Evolutionary conservation across 2,888 invertebrate species (phyloP).

Genomic region (Tenthredo mesomela): DNA sequence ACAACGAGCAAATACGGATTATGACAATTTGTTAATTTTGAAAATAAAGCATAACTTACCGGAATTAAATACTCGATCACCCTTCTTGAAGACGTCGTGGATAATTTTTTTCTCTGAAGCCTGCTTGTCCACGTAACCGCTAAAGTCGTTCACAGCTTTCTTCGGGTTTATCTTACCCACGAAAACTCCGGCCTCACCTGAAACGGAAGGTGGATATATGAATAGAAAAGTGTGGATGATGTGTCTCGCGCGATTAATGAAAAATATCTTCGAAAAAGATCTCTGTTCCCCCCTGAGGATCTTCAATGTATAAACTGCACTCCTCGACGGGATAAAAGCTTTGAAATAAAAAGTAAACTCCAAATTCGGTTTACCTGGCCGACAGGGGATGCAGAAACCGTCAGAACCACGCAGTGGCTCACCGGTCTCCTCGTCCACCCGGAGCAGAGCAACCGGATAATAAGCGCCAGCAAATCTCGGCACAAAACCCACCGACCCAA

Average conservation of each 20-base stretch:
- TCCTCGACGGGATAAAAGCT: neutral
- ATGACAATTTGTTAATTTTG: neutral
- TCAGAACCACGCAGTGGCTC: slow-evolving; percentile 82
- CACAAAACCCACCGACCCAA: slow-evolving; percentile 96
- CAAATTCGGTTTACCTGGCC: slow-evolving; percentile 80
- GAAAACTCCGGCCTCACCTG: slow-evolving; percentile 91
- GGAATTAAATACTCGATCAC: slow-evolving; percentile 95
- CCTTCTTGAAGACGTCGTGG: slow-evolving; percentile 89
- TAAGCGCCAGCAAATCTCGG: slow-evolving; percentile 81
- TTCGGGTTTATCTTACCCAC: slow-evolving; percentile 86
- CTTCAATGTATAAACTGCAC: neutral
- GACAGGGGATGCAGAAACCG: slow-evolving; percentile 88
- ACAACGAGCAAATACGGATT: neutral
- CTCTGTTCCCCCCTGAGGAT: too few relatives aligned
- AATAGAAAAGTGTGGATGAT: neutral
- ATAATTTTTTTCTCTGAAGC: slow-evolving; percentile 93
- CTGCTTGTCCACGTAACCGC: slow-evolving; percentile 85
- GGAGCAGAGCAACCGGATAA: slow-evolving; percentile 86
- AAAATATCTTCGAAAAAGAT: neutral
- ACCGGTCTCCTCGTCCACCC: slow-evolving; percentile 83
- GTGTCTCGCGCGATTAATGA: neutral
- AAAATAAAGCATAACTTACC: slow-evolving; percentile 71
- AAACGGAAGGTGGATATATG: slow-evolving; percentile 53
- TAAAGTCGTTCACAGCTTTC: slow-evolving; percentile 82
- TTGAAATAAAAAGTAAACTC: neutral